These are phyloP conservation scores for Andricus grossulariae DNA, from an alignment of 1,140 invertebrate species.

Conservation along the genomic window DNA sequence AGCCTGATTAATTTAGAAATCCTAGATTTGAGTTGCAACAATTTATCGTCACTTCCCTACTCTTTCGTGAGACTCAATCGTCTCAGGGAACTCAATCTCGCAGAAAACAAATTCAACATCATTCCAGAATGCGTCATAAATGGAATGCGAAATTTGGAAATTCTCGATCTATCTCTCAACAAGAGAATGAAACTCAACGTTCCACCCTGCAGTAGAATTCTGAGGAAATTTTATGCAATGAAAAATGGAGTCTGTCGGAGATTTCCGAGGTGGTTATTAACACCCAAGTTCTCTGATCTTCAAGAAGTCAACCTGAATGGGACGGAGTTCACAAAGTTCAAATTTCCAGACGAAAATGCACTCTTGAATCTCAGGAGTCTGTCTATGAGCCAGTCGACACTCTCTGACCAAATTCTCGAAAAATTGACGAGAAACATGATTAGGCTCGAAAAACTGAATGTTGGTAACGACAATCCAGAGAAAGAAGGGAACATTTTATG, in stretches of 20 bases:
- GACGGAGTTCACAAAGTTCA: conserved; percentile 49
- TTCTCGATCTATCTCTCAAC: conserved; percentile 54
- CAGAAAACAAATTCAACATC: conserved; percentile 45
- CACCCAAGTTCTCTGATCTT: conserved; percentile 43
- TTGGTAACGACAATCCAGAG: conserved; percentile 40
- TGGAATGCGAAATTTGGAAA: conserved; percentile 55
- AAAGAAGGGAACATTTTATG: conserved; percentile 45
- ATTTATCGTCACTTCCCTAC: conserved; percentile 45
- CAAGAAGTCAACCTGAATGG: conserved; percentile 47
- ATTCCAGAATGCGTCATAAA: conserved; percentile 54
- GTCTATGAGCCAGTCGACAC: conserved; percentile 50
- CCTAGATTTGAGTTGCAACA: conserved; percentile 53
- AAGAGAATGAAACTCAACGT: conserved; percentile 37
- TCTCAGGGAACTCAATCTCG: conserved; percentile 44
- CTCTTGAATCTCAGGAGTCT: conserved; percentile 47
- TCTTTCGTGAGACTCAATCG: conserved; percentile 47
- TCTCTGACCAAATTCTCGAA: conserved; percentile 41
- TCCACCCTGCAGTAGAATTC: conserved; percentile 47
- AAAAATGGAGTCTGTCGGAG: conserved; percentile 35
- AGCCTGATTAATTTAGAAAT: conserved; percentile 50
- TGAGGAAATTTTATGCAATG: conserved; percentile 50
- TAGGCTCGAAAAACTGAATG: conserved; percentile 49
- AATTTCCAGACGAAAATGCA: conserved; percentile 17
- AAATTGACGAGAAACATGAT: conserved; percentile 47
- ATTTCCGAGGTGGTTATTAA: conserved; percentile 63